These are phyloP conservation scores for Paralvinella palmiformis DNA, from an alignment of 1,140 invertebrate species.

Conservation along the genomic window DNA sequence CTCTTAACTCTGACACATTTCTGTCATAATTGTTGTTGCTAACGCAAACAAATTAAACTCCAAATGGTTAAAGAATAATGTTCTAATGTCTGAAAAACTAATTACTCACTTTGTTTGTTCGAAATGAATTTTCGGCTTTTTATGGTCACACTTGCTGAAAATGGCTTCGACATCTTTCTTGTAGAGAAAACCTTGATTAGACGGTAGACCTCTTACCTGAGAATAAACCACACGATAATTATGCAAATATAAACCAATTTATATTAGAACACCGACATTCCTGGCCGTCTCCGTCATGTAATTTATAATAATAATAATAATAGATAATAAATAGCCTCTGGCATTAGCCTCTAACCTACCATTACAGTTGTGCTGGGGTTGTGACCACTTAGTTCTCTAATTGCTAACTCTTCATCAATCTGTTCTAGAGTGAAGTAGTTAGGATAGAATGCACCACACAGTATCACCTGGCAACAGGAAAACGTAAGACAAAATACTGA, in stretches of 20 bases:
- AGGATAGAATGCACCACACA: slow-evolving; percentile 84
- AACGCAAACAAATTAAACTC: too few relatives aligned
- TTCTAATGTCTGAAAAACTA: too few relatives aligned
- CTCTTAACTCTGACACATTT: too few relatives aligned
- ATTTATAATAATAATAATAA: too few relatives aligned
- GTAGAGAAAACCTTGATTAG: slow-evolving; percentile 67
- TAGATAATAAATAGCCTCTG: too few relatives aligned
- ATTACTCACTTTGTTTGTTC: slow-evolving; percentile 48
- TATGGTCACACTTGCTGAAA: slow-evolving; percentile 36
- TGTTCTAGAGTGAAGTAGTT: slow-evolving; percentile 70
- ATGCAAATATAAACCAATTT: too few relatives aligned
- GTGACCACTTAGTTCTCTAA: slow-evolving; percentile 60
- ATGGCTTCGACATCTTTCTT: slow-evolving; percentile 43
- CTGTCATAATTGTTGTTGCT: too few relatives aligned
- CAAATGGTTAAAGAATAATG: too few relatives aligned
- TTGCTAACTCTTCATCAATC: slow-evolving; percentile 59
- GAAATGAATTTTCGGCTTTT: slow-evolving; percentile 40
- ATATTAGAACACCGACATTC: too few relatives aligned
- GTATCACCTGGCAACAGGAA: slow-evolving; percentile 65
- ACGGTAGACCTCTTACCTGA: slow-evolving; percentile 57
- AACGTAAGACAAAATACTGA: too few relatives aligned
- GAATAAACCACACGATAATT: too few relatives aligned
- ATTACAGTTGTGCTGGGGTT: slow-evolving; percentile 73
- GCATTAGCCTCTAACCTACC: slow-evolving; percentile 55
- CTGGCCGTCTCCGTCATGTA: too few relatives aligned